These are phyloP conservation scores for Cotesia chilonis DNA, from an alignment of 1,140 invertebrate species.

Conservation along the genomic window DNA sequence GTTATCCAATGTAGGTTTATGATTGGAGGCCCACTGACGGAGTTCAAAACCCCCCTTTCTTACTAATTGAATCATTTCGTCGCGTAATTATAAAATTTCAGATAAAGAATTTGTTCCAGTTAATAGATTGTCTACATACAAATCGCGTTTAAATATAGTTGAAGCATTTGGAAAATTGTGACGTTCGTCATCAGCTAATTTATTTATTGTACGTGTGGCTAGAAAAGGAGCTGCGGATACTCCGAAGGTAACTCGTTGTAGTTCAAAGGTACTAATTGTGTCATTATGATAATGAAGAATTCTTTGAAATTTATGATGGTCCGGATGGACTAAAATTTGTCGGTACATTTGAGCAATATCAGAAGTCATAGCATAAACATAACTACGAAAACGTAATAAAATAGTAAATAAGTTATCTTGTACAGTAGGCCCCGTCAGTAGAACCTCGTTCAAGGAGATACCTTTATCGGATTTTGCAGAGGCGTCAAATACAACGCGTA, in stretches of 20 bases:
- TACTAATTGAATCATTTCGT: too few relatives aligned
- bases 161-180: too few relatives aligned
- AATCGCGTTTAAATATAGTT: too few relatives aligned
- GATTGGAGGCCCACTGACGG: too few relatives aligned
- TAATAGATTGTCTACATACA: too few relatives aligned
- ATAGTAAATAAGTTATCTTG: constrained; percentile 33
- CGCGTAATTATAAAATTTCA: too few relatives aligned
- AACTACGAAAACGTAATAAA: too few relatives aligned
- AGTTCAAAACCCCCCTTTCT: too few relatives aligned
- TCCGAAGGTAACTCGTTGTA: constrained; percentile 54
- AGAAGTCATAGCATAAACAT: constrained; percentile 33
- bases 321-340: constrained; percentile 42
- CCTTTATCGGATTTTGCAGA: constrained; percentile 45
- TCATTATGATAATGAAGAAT: constrained; percentile 31
- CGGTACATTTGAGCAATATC: constrained; percentile 41
- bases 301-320: constrained; percentile 34
- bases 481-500: constrained; percentile 25
- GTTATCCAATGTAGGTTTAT: too few relatives aligned
- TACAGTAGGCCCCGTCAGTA: constrained; percentile 47
- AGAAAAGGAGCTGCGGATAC: constrained; percentile 35
- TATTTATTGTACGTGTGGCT: too few relatives aligned
- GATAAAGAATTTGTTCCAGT: too few relatives aligned
- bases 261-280: constrained; percentile 23
- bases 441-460: constrained; percentile 51
- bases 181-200: too few relatives aligned